phyloP scores from a whole-genome alignment of 2,888 invertebrate genomes.

The Thalpophila matura region DNA sequence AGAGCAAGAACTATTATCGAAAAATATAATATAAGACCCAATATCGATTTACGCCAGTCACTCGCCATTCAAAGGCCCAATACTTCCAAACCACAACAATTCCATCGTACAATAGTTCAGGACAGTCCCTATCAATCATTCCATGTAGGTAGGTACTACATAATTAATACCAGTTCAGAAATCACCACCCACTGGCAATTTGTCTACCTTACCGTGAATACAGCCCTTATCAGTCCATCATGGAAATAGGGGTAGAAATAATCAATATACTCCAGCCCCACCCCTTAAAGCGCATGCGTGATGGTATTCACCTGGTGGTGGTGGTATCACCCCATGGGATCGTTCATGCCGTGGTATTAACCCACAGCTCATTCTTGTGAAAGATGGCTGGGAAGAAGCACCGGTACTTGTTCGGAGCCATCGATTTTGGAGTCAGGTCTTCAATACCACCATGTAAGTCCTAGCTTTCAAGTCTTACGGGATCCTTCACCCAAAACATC shows the following conservation, averaged over 20 bases:
- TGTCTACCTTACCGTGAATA: constrained; percentile 82
- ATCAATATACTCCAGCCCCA: constrained; percentile 87
- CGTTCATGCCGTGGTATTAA: constrained; percentile 75
- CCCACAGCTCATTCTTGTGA: constrained; percentile 81
- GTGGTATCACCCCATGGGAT: constrained; percentile 80
- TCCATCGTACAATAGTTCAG: constrained; percentile 61
- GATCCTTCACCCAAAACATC: constrained; percentile 5
- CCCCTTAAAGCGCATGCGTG: constrained; percentile 85
- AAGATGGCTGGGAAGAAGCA: constrained; percentile 69
- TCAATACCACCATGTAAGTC: constrained; percentile 61
- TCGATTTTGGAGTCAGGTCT: constrained; percentile 42
- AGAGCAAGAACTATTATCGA: background rate
- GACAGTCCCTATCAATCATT: constrained; percentile 85
- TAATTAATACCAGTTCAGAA: constrained; percentile 85
- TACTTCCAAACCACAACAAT: constrained; percentile 34
- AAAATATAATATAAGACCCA: background rate
- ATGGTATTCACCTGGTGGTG: constrained; percentile 81
- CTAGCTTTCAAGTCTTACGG: constrained; percentile 4
- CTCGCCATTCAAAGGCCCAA: constrained; percentile 19
- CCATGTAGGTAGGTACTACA: constrained; percentile 79
- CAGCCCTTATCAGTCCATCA: constrained; percentile 85
- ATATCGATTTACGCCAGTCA: constrained; percentile 39
- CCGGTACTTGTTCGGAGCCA: constrained; percentile 50
- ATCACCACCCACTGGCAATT: constrained; percentile 83
- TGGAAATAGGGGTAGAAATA: constrained; percentile 83